Evolutionary conservation across 2,797 vertebrate genomes (phyloP), one percentile per base, ranked within the genome.

Genomic region (Trachops cirrhosus): DNA sequence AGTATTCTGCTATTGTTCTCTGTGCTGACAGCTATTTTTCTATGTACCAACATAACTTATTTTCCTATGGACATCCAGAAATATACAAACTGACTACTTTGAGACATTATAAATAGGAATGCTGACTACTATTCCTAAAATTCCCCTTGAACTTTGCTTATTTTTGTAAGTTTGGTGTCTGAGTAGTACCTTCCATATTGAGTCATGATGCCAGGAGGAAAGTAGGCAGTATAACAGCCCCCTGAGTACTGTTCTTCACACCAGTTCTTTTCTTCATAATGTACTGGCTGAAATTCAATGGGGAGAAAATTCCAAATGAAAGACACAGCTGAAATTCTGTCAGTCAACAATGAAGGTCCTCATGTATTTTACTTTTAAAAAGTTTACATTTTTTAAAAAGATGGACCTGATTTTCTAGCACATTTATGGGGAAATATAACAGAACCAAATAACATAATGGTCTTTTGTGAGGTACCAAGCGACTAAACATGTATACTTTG

Each of bases 261-360:
- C 99, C 99, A 99, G 82, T 99, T 98, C 97, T 98, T 99, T 93
- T 99, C 99, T 96, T 99, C 98, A 80, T 99, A 99, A 94, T 99
- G 98, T 82, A 99, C 98, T 1, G 98, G 98, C 98, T 99, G 91
- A 18, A 98, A 87, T 94, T 92, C n/a, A 64, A 62, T 64, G 89
- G 94, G 41, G 34, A 98, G 73, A 95, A 97, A 52, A 96, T 94
- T 44, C 86, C 67, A 97, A 95, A 97, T 48, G 91, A 86, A 97
- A 97, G 89, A 96, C 48, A 95, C 67, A 98, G 41, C 12, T 95
- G 68, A 96, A 85, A 97, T 91, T 89, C 0, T 93, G n/a, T 26
- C 93, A 95, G 29, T 71, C 48, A 95, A 90, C 52, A 95, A 62
- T 37, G 10, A 95, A 84, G 32, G 16, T 29, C 85, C 52, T 46